Conservation (phyloP, 2,797 vertebrate species). For the Paramormyrops hopkinsi region DNA sequence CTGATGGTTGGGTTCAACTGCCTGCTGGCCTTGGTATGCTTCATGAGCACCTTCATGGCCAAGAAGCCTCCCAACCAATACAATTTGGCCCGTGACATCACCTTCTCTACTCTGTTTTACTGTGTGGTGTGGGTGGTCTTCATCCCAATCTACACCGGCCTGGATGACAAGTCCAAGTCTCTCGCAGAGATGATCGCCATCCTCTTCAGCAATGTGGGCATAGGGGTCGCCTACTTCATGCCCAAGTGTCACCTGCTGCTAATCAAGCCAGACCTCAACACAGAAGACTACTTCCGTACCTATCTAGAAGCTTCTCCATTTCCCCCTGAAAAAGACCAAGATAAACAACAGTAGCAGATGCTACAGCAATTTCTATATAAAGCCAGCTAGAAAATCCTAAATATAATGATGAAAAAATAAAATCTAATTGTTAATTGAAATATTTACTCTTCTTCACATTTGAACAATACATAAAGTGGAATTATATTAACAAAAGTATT, state of each 20-base stretch:
- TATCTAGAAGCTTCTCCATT: slow-evolving; percentile 48
- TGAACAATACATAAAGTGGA: neutral
- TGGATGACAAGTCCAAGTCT: slow-evolving; percentile 46
- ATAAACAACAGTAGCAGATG: slow-evolving; percentile 20
- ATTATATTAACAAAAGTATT: neutral
- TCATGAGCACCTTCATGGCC: slow-evolving; percentile 85
- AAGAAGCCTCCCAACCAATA: slow-evolving; percentile 58
- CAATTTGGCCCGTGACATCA: slow-evolving; percentile 74
- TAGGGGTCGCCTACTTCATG: slow-evolving; percentile 63
- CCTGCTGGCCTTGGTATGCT: slow-evolving; percentile 62
- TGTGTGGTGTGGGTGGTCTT: slow-evolving; percentile 75
- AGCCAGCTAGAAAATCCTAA: neutral
- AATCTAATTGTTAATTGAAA: neutral
- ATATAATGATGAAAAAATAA: neutral
- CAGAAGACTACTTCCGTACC: slow-evolving; percentile 62
- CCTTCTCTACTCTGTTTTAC: slow-evolving; percentile 66
- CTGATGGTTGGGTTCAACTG: slow-evolving; percentile 63
- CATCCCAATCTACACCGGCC: slow-evolving; percentile 63
- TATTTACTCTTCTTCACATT: neutral
- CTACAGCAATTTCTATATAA: neutral
- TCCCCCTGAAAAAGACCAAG: slow-evolving; percentile 40
- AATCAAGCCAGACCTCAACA: slow-evolving; percentile 68
- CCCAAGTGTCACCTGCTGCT: slow-evolving; percentile 80
- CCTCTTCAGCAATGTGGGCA: slow-evolving; percentile 59
- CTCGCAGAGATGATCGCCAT: slow-evolving; percentile 57